These are phyloP conservation scores for Patiria miniata DNA, from an alignment of 35 echinoderm and acorn worm genomes.

Conservation along the genomic window DNA sequence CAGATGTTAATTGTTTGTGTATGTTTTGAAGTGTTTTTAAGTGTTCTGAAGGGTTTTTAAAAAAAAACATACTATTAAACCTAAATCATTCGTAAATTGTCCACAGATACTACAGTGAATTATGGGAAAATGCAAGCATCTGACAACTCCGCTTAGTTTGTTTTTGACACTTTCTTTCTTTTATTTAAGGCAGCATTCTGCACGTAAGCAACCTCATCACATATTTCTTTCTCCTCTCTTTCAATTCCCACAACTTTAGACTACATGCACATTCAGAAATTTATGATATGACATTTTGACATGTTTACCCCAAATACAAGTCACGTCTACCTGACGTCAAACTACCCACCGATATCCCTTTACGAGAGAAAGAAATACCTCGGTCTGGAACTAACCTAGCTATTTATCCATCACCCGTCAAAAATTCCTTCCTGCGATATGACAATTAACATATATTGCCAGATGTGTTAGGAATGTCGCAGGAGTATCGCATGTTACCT, in stretches of 20 bases:
- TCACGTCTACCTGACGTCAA: background rate
- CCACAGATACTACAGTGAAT: too few relatives aligned
- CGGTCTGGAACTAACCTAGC: background rate
- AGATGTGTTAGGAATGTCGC: background rate
- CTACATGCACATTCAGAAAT: background rate
- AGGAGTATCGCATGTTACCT: background rate
- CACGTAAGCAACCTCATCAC: background rate
- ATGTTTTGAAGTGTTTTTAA: too few relatives aligned
- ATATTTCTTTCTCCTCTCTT: background rate
- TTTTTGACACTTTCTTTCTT: background rate
- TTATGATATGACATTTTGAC: background rate
- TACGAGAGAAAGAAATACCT: background rate
- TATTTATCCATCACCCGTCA: constrained; percentile 13
- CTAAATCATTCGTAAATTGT: too few relatives aligned
- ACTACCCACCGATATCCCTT: background rate
- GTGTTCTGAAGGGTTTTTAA: too few relatives aligned
- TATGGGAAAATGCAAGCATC: too few relatives aligned
- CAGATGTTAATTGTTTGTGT: too few relatives aligned
- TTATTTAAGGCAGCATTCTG: background rate
- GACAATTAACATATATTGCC: constrained; percentile 29
- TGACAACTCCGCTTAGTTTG: too few relatives aligned
- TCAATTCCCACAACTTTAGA: background rate
- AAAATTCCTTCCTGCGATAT: constrained; percentile 8
- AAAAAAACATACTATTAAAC: too few relatives aligned
- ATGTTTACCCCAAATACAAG: constrained; percentile 9